Base-by-base conservation (phyloP, 2,888 invertebrate species). In the Cheilosia urbana region DNA sequence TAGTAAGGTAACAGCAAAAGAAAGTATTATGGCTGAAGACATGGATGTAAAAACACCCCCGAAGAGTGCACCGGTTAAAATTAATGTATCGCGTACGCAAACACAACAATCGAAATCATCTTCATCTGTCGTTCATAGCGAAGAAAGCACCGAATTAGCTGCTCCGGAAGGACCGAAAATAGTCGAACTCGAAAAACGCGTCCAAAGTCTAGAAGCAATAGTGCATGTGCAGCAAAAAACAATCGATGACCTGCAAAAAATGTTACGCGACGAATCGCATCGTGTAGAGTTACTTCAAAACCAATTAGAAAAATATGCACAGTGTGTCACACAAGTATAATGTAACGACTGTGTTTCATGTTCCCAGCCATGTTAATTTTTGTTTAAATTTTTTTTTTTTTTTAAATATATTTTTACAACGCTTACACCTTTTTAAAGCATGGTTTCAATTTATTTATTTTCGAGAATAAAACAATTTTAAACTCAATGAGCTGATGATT, bases 261-360 rank as follows among this genome's bases (percentile, higher is more conserved):
- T 94, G 89, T 91, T 96, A 68, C 93, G 94, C 62, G 92, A 94
- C 62, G 96, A 96, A 91, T 93, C 93, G 1, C 95, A 95, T 84
- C 94, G 94, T 90, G 93, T 96, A 47, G 93, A 93, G 88, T 92
- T 94, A 78, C 90, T 96, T 87, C 95, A 96, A 88, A 93, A 93
- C 53, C 95, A 95, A 90, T 91, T 96, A 73, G 95, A 95, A 88
- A 96, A 95, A 91, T 93, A 96, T 81, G 94, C 95, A 87, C 95
- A 95, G 88, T 95, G 95, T 89, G 95, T 95, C 89, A 95, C 95
- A 90, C 95, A 95, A 92, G 96, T 96, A 91, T 95, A 94, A 91
- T 87, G 60, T 72, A 58, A 60, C 24, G 30, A 49, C 9, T 51
- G 34, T 15, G 45, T 40, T 40, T 24, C 37, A 37, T 27, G 69